These are phyloP conservation scores for Hemiprocne comata DNA, from an alignment of 2,113 vertebrate species.

Conservation along the genomic window DNA sequence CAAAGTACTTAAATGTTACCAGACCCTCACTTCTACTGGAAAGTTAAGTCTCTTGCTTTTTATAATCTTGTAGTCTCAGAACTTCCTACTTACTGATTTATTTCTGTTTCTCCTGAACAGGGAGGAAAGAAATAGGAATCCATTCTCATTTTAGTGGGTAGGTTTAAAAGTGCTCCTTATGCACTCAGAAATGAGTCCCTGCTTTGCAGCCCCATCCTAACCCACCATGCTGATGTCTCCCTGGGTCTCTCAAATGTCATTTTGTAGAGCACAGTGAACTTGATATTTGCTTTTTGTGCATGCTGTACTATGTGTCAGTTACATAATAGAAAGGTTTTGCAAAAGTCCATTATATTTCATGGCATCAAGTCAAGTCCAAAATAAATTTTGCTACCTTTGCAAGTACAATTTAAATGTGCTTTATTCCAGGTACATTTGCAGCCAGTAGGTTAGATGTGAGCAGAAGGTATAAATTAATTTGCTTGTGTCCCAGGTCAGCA, in stretches of 20 bases:
- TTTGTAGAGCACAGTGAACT: not conserved
- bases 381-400: not conserved
- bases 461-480: not conserved
- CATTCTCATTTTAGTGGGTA: not conserved
- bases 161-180: not conserved
- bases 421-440: not conserved
- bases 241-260: not conserved
- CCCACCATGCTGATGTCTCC: not conserved
- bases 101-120: not conserved
- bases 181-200: not conserved
- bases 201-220: not conserved
- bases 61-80: not conserved
- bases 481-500: not conserved
- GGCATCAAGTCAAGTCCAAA: not conserved
- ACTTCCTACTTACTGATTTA: not conserved
- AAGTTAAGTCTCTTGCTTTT: not conserved
- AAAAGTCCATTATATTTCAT: not conserved
- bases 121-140: not conserved
- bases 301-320: not conserved
- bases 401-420: not conserved
- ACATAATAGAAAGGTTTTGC: not conserved
- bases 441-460: not conserved
- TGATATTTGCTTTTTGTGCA: not conserved
- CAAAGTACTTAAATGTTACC: not conserved
- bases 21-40: not conserved